Evolutionary conservation across 1,140 invertebrate genomes (phyloP).

Genomic region (Bombus consobrinus): DNA sequence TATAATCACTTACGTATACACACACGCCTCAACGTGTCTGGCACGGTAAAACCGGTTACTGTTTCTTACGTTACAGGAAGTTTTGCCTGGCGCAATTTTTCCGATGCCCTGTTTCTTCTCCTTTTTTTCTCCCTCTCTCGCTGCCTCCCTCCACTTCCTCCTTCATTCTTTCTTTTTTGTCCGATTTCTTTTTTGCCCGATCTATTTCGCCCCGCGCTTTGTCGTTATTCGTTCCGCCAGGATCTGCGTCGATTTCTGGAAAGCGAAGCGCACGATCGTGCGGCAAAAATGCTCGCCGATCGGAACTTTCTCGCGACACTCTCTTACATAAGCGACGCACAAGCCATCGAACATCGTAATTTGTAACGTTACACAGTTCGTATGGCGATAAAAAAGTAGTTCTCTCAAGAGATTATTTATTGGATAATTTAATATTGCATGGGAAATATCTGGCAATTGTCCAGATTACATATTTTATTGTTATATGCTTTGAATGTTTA

Average conservation of each 20-base stretch:
- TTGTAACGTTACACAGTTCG: neutral
- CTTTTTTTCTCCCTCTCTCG: neutral
- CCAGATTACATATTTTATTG: neutral
- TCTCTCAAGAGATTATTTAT: too few relatives aligned
- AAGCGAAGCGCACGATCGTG: slow-evolving; percentile 5
- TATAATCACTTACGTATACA: slow-evolving; percentile 22
- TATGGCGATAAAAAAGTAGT: neutral
- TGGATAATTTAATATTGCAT: too few relatives aligned
- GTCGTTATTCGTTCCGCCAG: neutral
- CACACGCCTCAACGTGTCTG: slow-evolving; percentile 20
- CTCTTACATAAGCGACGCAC: neutral
- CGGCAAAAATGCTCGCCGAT: neutral
- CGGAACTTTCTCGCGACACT: slow-evolving; percentile 22
- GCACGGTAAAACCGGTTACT: slow-evolving; percentile 45
- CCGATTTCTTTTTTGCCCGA: neutral
- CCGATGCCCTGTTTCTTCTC: neutral
- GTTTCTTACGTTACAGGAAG: slow-evolving; percentile 52
- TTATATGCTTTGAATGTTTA: too few relatives aligned
- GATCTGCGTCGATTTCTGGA: slow-evolving; percentile 10
- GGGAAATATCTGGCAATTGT: neutral
- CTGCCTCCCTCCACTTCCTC: too few relatives aligned
- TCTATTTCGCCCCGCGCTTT: too few relatives aligned
- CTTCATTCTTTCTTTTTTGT: neutral
- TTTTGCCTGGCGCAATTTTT: slow-evolving; percentile 45
- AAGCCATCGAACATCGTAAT: neutral